These are phyloP conservation scores for Myotis lucifugus DNA, from an alignment of 2,113 vertebrate species.

Conservation along the genomic window DNA sequence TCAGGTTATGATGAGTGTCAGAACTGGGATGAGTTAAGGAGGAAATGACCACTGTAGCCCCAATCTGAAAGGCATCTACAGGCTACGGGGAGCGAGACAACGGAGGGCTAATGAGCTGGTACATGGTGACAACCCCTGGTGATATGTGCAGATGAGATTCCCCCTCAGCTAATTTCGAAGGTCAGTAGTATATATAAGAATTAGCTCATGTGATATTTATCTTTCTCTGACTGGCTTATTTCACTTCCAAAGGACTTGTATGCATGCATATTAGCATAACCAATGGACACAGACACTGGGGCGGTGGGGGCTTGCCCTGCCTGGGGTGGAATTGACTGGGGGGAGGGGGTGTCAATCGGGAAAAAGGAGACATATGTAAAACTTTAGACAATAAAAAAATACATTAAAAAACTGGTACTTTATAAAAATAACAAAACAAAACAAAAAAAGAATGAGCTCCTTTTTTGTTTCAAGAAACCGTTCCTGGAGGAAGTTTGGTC, in stretches of 20 bases:
- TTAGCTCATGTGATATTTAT: too few species aligned
- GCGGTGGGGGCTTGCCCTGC: too few species aligned
- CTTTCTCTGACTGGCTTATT: too few species aligned
- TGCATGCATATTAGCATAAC: too few species aligned
- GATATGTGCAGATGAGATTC: not conserved
- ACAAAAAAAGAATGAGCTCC: not conserved
- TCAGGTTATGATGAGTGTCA: not conserved
- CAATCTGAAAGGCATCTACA: not conserved
- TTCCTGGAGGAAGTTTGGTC: not conserved
- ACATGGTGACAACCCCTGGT: not conserved
- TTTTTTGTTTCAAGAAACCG: not conserved
- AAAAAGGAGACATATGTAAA: too few species aligned
- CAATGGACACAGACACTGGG: too few species aligned
- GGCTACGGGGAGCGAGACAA: not conserved
- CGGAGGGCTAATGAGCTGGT: not conserved
- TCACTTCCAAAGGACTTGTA: too few species aligned
- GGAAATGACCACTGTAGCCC: not conserved
- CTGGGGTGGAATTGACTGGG: too few species aligned
- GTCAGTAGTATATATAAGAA: not conserved
- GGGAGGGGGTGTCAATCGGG: too few species aligned
- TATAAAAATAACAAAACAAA: too few species aligned
- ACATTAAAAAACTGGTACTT: too few species aligned
- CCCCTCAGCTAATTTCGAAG: not conserved
- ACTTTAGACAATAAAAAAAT: too few species aligned
- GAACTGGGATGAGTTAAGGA: not conserved